These are phyloP conservation scores for Oncorhynchus gorbuscha DNA, from an alignment of 2,113 vertebrate species.

Conservation along the genomic window DNA sequence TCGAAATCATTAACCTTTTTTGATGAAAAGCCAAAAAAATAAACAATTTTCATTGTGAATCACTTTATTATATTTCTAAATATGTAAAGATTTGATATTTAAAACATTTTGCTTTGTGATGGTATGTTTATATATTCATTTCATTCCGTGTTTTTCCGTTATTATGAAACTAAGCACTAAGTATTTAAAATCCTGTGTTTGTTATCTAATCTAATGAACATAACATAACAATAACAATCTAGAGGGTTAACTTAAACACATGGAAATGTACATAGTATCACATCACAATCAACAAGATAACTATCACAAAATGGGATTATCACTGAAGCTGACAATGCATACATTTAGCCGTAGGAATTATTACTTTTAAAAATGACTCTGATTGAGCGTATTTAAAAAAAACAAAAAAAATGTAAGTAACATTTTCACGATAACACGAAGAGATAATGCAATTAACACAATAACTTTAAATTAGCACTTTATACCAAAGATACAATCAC, in stretches of 20 bases:
- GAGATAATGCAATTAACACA: not conserved
- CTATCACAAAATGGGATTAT: constrained; percentile 36
- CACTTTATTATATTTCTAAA: constrained; percentile 52
- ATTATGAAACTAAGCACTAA: not conserved
- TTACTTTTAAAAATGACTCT: constrained; percentile 25
- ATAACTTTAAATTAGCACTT: constrained; percentile 28
- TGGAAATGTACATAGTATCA: constrained; percentile 17
- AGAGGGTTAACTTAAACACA: constrained; percentile 25
- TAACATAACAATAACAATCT: too few species aligned
- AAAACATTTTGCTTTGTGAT: not conserved
- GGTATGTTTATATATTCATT: not conserved
- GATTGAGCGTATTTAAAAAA: constrained; percentile 19
- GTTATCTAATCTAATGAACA: not conserved
- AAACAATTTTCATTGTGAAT: constrained; percentile 40
- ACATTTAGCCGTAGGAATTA: constrained; percentile 1
- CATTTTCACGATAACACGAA: constrained; percentile 40
- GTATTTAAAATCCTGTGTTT: not conserved
- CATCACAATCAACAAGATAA: constrained; percentile 38
- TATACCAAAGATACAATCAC: constrained; percentile 25
- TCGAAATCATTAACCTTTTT: not conserved
- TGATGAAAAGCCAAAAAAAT: not conserved
- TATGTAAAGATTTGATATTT: not conserved
- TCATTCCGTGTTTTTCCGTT: not conserved
- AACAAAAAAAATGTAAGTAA: not conserved
- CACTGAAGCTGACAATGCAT: constrained; percentile 2